Evolutionary conservation across 2,888 invertebrate genomes (phyloP).

Genomic region (Protophormia terraenovae): DNA sequence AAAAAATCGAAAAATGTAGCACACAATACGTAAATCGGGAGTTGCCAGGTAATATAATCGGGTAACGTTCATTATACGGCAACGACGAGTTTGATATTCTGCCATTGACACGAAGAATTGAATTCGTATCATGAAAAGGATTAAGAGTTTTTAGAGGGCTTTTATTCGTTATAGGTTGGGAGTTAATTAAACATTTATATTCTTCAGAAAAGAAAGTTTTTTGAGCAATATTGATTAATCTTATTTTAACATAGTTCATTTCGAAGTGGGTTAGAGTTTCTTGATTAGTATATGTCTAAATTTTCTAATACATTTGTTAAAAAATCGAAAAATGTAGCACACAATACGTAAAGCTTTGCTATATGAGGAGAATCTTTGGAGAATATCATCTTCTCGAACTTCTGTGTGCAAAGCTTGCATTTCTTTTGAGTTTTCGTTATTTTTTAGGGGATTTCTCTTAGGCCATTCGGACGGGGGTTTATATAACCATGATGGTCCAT

Average conservation of each 20-base stretch:
- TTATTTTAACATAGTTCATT: neutral
- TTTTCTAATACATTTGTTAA: neutral
- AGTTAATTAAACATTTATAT: neutral
- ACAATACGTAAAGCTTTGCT: neutral
- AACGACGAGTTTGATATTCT: conserved; percentile 3
- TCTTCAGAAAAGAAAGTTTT: neutral
- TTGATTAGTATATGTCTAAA: too few relatives aligned
- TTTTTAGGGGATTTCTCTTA: neutral
- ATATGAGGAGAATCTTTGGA: neutral
- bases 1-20: too few relatives aligned
- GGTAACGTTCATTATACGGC: too few relatives aligned
- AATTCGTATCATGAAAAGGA: neutral
- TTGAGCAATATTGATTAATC: neutral
- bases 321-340: conserved; percentile 3
- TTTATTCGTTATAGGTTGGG: neutral
- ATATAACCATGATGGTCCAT: neutral
- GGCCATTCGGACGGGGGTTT: conserved; percentile 4
- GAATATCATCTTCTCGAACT: neutral
- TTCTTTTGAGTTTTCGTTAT: neutral
- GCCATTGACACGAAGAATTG: neutral
- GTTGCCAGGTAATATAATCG: too few relatives aligned
- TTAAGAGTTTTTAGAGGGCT: neutral
- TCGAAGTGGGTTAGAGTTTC: neutral
- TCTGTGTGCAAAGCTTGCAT: neutral
- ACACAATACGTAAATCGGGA: too few relatives aligned